These are phyloP conservation scores for Cavia aperea DNA, from an alignment of 2,113 vertebrate species.

Conservation along the genomic window DNA sequence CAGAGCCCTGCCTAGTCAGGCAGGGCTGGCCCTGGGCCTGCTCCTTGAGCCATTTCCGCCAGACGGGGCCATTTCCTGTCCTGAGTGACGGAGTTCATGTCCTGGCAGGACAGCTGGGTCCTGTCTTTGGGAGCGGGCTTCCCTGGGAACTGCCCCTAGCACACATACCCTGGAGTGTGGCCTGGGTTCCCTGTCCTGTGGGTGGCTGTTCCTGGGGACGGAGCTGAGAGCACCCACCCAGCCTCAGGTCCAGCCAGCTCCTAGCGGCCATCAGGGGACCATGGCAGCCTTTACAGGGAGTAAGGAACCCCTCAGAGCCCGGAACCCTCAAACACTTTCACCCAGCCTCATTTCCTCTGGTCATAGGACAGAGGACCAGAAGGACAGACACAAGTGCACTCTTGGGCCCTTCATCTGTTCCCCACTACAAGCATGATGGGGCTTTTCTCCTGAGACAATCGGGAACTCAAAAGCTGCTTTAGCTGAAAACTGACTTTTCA, in stretches of 20 bases:
- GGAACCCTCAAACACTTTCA: not conserved
- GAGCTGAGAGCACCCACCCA: accelerated
- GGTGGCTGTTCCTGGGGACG: not conserved
- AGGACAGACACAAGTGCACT: not conserved
- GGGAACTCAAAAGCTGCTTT: not conserved
- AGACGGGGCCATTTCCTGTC: slow-evolving; percentile 22
- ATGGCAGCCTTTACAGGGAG: not conserved
- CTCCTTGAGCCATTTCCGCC: slow-evolving; percentile 48
- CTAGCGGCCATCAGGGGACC: accelerated
- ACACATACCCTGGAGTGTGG: not conserved
- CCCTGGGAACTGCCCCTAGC: not conserved
- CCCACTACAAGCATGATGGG: not conserved
- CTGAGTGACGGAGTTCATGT: not conserved
- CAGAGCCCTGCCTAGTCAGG: slow-evolving; percentile 30
- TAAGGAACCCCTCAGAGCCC: not conserved
- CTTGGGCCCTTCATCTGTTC: not conserved
- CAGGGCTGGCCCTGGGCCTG: slow-evolving; percentile 47
- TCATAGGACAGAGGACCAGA: no score
- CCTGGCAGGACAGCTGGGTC: not conserved
- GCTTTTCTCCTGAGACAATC: not conserved
- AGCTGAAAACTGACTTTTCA: not conserved
- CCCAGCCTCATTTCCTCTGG: not conserved
- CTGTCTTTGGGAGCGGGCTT: not conserved
- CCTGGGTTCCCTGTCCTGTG: not conserved
- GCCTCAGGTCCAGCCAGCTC: not conserved